phyloP scores from a whole-genome alignment of 2,888 invertebrate genomes.

The Rotaria sp. region DNA sequence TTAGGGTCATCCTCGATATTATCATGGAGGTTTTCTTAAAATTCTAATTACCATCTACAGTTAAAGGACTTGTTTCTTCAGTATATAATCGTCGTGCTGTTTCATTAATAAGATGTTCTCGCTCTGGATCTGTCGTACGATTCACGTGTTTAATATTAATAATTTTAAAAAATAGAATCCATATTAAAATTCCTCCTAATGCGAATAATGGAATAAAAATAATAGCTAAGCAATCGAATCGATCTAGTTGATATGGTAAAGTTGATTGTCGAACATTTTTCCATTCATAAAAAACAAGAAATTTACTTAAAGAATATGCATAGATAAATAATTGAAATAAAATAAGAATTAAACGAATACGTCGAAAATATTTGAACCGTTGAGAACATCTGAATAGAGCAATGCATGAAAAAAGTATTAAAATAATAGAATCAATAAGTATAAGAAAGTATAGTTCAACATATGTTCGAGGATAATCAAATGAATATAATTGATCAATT shows the following conservation, averaged over 20 bases:
- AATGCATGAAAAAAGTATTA: background rate
- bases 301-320: background rate
- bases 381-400: background rate
- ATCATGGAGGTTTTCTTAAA: too few species aligned
- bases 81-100: background rate
- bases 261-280: background rate
- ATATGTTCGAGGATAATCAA: background rate
- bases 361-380: background rate
- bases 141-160: background rate
- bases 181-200: background rate
- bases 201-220: background rate
- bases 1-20: too few species aligned
- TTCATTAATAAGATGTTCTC: background rate
- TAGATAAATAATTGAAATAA: constrained; percentile 13
- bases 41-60: background rate
- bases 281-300: constrained; percentile 8
- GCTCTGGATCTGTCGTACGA: background rate
- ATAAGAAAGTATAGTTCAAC: background rate
- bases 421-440: background rate
- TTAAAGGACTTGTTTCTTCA: background rate
- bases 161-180: background rate
- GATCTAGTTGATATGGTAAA: background rate
- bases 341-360: background rate
- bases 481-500: background rate
- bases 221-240: background rate